Evolutionary conservation across 64 coral and sea anemone species (phyloP).

Genomic region (Astreopora myriophthalma): DNA sequence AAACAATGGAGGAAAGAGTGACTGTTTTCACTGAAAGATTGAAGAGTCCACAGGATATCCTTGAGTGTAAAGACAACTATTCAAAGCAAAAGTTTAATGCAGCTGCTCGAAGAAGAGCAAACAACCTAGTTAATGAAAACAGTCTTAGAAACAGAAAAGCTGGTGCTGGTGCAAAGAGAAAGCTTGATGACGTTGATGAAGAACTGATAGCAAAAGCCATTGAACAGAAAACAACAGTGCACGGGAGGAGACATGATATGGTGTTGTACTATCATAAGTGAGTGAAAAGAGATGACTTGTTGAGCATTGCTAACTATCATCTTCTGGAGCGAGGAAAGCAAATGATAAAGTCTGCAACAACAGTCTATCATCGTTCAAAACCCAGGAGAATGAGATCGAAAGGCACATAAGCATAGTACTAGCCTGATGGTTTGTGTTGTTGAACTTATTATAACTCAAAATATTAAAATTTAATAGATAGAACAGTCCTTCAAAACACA

Average conservation of each 20-base stretch:
- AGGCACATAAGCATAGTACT: conserved; percentile 28
- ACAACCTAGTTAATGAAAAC: conserved; percentile 34
- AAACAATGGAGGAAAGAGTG: conserved; percentile 55
- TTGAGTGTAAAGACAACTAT: conserved; percentile 47
- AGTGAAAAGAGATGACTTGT: conserved; percentile 65
- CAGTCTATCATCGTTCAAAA: conserved; percentile 43
- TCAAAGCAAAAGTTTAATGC: conserved; percentile 57
- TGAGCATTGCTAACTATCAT: conserved; percentile 67
- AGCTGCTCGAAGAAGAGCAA: conserved; percentile 21
- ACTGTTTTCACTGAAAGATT: background rate
- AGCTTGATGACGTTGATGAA: conserved; percentile 57
- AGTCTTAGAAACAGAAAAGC: conserved; percentile 41
- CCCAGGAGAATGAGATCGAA: conserved; percentile 25
- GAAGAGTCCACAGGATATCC: conserved; percentile 4
- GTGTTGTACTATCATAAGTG: conserved; percentile 62
- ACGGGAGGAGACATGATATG: conserved; percentile 55
- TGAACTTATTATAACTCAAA: no score
- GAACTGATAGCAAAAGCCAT: conserved; percentile 67
- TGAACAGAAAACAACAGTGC: conserved; percentile 70
- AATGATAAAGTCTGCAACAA: conserved; percentile 48
- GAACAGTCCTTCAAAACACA: no score
- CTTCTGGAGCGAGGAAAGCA: conserved; percentile 10
- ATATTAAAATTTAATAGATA: no score
- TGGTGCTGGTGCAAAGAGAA: background rate
- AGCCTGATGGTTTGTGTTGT: background rate